Base-by-base conservation (phyloP, 1,140 invertebrate species). In the Aphaenogaster floridana region DNA sequence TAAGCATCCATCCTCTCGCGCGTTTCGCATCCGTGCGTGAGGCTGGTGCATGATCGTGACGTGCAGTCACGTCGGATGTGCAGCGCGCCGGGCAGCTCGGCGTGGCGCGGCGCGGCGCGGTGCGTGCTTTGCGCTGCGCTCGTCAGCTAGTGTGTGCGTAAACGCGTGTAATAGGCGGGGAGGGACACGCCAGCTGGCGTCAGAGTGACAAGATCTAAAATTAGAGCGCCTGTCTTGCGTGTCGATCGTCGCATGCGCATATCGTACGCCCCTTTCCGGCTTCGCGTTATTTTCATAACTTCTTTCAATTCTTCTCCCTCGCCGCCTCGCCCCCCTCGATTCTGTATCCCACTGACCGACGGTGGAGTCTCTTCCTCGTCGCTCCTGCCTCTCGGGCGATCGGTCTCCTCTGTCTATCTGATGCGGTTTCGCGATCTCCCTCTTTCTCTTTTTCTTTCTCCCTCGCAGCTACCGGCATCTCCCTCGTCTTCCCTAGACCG, bases 151-250 rank as follows among this genome's bases (percentile, higher is more conserved):
- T 90, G 92, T 93, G 91, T 93, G 93, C 93, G 93, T 94, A 95
- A 95, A 95, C 93, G 94, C 92, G 93, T 88, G 93, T 95, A 95
- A 95, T 95, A 91, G 93, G 48, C 88, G 93, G 94, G 94, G 94
- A 94, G 94, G 94, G 88, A 92, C 92, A 91, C 89, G 83, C 91
- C 95, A 95, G 92, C 94, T 95, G 95, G 94, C 94, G 94, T 94
- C 91, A 93, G 94, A 95, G 94, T 95, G 94, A 95, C 94, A 95
- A 95, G 94, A 95, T 95, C 95, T 95, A 94, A 94, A 95, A 95
- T 95, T 95, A 95, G 94, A 94, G 94, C 93, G 92, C 83, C 81
- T 86, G 90, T 87, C 86, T 92, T 94, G 94, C 94, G 94, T 95
- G 94, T 95, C 94, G 94, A 95, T 94, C 93, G 94, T 95, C 94